phyloP scores from a whole-genome alignment of 2,113 vertebrate species.

The Thalassarche chlororhynchos region DNA sequence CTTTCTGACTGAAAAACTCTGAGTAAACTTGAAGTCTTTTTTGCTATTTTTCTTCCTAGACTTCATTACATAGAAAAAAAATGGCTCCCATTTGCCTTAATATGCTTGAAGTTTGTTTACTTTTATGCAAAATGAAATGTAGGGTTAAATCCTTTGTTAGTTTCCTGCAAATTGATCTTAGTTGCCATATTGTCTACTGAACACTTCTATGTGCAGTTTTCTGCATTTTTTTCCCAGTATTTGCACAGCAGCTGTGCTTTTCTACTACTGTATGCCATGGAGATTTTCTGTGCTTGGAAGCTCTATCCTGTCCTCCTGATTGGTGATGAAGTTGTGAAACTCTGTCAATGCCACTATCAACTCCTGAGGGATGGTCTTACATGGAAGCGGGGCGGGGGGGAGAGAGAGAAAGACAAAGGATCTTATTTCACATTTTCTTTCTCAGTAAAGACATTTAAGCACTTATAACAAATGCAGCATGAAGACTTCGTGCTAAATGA shows the following conservation, averaged over 20 bases:
- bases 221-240: neutral
- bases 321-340: neutral
- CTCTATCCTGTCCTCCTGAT: neutral
- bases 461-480: neutral
- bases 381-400: too few species aligned
- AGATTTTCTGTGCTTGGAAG: neutral
- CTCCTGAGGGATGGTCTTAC: neutral
- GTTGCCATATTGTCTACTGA: neutral
- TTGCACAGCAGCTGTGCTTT: neutral
- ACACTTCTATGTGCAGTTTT: neutral
- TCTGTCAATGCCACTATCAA: fast-evolving
- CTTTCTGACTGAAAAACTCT: neutral
- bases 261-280: neutral
- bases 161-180: neutral
- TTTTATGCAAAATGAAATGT: neutral
- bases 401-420: neutral
- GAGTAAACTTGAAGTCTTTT: neutral
- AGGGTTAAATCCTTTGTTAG: neutral
- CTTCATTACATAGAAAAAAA: neutral
- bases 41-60: neutral
- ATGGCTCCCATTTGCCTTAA: neutral
- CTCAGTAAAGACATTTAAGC: neutral
- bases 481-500: neutral
- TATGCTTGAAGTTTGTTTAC: neutral
- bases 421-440: neutral